Percentiles rank a stretch among this genome's conserved stretches.
These are phyloP conservation scores for Nycticorax nycticorax DNA, from an alignment of 2,113 vertebrate species.

Conservation along the genomic window DNA sequence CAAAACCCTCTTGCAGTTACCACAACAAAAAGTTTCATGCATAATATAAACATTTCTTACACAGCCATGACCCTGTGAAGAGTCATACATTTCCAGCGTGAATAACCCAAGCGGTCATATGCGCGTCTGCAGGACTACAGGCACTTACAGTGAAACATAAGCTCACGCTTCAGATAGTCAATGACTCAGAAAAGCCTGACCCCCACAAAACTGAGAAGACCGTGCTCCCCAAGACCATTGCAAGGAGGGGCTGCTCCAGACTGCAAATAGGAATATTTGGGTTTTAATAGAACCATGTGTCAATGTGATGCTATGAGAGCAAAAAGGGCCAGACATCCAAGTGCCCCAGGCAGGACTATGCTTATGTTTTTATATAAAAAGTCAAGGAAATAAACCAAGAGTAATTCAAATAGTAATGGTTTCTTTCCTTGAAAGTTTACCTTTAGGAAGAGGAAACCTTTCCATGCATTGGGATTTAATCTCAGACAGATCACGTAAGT, in stretches of 20 bases:
- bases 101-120: neutral
- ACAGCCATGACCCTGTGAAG: neutral
- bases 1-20: neutral
- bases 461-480: neutral
- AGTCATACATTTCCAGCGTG: neutral
- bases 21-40: neutral
- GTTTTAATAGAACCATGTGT: neutral
- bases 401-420: neutral
- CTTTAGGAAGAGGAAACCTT: neutral
- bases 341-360: neutral
- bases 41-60: neutral
- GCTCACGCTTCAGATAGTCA: neutral
- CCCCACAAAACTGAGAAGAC: neutral
- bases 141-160: neutral
- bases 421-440: neutral
- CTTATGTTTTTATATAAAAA: neutral
- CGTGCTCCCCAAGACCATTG: neutral
- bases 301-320: neutral
- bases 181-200: neutral
- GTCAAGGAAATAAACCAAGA: neutral
- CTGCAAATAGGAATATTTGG: neutral
- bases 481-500: neutral
- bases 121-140: neutral
- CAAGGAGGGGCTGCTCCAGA: neutral
- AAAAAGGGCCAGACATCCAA: neutral